phyloP scores from a whole-genome alignment of 92 coral and sea anemone species.

The Muricea muricata region DNA sequence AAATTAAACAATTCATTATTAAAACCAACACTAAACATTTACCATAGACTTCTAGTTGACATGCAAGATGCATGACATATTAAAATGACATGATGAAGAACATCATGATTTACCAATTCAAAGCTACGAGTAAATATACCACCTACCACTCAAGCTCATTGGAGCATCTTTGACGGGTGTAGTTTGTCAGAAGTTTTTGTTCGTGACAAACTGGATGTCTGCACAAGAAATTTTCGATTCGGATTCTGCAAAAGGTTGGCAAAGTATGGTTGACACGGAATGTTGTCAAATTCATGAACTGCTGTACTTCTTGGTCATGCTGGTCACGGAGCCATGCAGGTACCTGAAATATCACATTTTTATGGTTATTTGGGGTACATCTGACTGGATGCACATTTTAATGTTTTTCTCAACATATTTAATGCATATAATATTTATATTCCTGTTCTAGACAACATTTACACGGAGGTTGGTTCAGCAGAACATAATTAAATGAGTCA shows the following conservation, averaged over 20 bases:
- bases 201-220: slow-evolving; percentile 29
- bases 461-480: no score
- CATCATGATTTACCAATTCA: neutral
- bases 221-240: slow-evolving; percentile 36
- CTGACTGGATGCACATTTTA: no score
- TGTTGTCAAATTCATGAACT: slow-evolving; percentile 36
- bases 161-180: slow-evolving; percentile 40
- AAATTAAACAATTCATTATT: neutral
- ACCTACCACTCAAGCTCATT: slow-evolving; percentile 41
- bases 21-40: no score
- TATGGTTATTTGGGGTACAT: no score
- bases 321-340: slow-evolving; percentile 45
- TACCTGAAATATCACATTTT: neutral
- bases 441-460: no score
- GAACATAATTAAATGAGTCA: no score
- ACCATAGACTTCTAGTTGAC: no score
- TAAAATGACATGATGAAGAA: neutral
- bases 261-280: slow-evolving; percentile 41
- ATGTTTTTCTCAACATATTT: neutral
- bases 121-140: no score
- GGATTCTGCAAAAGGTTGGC: slow-evolving; percentile 28
- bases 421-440: neutral
- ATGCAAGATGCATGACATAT: neutral
- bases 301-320: slow-evolving; percentile 37
- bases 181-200: slow-evolving; percentile 34